These are phyloP conservation scores for Salticus scenicus DNA, from an alignment of 2,888 invertebrate genomes.

Conservation along the genomic window DNA sequence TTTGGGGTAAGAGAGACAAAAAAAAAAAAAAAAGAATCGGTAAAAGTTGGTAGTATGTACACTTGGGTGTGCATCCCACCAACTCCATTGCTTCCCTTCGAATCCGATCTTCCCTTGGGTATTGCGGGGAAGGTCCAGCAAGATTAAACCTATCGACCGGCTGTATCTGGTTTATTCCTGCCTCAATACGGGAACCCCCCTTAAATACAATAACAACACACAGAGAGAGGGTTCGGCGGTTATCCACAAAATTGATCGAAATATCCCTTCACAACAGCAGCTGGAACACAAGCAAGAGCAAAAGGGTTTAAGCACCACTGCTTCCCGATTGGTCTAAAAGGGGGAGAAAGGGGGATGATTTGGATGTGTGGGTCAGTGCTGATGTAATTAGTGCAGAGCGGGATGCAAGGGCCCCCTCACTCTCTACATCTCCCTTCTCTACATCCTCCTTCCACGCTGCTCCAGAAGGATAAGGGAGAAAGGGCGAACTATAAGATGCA, in stretches of 20 bases:
- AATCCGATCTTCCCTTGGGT: slow-evolving; percentile 14
- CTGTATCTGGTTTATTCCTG: slow-evolving; percentile 17
- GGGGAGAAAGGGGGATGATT: slow-evolving; percentile 39
- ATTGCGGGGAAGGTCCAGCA: slow-evolving; percentile 21
- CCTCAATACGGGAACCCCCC: slow-evolving; percentile 6
- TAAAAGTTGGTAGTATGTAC: neutral
- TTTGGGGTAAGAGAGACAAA: neutral
- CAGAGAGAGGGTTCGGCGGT: slow-evolving; percentile 47
- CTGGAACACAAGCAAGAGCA: slow-evolving; percentile 41
- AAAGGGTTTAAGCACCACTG: slow-evolving; percentile 63
- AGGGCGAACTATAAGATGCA: slow-evolving; percentile 23
- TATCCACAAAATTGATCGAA: slow-evolving; percentile 70
- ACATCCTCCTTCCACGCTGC: slow-evolving; percentile 19
- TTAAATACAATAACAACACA: slow-evolving; percentile 57
- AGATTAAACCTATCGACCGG: slow-evolving; percentile 68
- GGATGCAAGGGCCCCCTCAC: slow-evolving; percentile 1
- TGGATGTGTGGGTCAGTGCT: slow-evolving; percentile 66
- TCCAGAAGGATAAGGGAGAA: neutral
- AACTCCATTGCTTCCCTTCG: neutral
- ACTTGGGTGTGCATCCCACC: neutral
- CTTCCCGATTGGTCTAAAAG: slow-evolving; percentile 40
- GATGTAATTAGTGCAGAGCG: slow-evolving; percentile 66
- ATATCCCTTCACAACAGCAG: slow-evolving; percentile 55
- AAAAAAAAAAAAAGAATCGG: neutral
- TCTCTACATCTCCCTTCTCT: neutral